A percentile compares a stretch with the other conserved stretches of the same genome.
These are phyloP conservation scores for Odocoileus virginianus DNA, from an alignment of 2,113 vertebrate genomes.

Conservation along the genomic window DNA sequence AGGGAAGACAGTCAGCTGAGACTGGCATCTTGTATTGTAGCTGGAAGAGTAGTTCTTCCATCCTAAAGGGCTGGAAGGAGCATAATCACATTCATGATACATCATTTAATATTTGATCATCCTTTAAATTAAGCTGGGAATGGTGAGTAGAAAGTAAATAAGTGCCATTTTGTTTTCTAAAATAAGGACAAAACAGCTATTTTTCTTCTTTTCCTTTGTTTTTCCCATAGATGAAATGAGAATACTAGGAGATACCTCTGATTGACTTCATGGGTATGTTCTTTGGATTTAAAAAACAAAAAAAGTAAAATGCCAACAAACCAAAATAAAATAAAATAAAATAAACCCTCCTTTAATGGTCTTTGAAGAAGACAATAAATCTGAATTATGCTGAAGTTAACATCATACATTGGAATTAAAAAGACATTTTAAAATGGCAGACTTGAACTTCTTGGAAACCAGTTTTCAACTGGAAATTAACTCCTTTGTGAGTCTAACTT, in stretches of 20 bases:
- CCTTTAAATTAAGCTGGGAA: background rate
- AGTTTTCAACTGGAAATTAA: conserved; percentile 47
- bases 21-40: background rate
- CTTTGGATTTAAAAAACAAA: background rate
- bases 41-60: background rate
- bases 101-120: background rate
- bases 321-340: rapidly evolving
- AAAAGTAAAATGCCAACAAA: background rate
- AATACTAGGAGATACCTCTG: background rate
- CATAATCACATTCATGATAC: background rate
- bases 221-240: background rate
- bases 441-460: background rate
- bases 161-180: background rate
- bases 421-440: background rate
- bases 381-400: background rate
- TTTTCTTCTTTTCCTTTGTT: background rate
- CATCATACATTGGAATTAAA: background rate
- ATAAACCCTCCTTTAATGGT: background rate
- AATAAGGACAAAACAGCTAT: background rate
- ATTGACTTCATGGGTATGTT: background rate
- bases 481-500: conserved; percentile 42
- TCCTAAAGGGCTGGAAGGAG: background rate
- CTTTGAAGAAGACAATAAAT: background rate
- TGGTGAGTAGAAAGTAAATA: background rate
- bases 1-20: background rate